These are phyloP conservation scores for Hirundo rustica DNA, from an alignment of 2,797 vertebrate species.

Conservation along the genomic window DNA sequence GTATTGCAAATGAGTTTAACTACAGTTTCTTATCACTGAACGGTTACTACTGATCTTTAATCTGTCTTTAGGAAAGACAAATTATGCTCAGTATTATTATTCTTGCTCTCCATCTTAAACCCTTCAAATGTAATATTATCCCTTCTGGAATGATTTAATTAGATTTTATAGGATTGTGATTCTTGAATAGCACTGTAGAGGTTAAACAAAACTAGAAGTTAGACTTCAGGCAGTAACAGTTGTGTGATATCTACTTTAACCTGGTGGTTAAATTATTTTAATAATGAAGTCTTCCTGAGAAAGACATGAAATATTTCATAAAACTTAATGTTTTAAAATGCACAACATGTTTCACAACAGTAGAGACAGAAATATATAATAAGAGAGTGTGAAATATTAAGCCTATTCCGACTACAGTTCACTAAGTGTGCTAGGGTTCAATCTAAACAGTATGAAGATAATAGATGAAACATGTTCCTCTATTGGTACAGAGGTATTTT, in stretches of 20 bases:
- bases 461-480: background rate
- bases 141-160: constrained; percentile 1
- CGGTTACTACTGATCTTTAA: constrained; percentile 1
- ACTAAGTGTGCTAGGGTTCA: background rate
- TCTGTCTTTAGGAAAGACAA: background rate
- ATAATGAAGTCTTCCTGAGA: background rate
- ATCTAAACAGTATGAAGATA: background rate
- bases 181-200: background rate
- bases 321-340: background rate
- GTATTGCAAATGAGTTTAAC: background rate
- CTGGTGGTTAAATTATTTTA: background rate
- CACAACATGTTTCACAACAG: background rate
- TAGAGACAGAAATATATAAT: background rate
- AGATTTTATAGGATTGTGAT: background rate
- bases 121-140: background rate
- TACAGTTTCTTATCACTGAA: background rate
- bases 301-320: background rate
- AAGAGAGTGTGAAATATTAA: background rate
- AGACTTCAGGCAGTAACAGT: background rate
- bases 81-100: background rate
- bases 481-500: background rate
- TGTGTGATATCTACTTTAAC: background rate
- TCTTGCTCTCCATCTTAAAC: background rate
- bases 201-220: background rate
- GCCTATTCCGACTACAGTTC: background rate